A percentile compares a stretch with the other conserved stretches of the same genome.
phyloP scores from a whole-genome alignment of 2,113 vertebrate species.

The Aegithalos caudatus region DNA sequence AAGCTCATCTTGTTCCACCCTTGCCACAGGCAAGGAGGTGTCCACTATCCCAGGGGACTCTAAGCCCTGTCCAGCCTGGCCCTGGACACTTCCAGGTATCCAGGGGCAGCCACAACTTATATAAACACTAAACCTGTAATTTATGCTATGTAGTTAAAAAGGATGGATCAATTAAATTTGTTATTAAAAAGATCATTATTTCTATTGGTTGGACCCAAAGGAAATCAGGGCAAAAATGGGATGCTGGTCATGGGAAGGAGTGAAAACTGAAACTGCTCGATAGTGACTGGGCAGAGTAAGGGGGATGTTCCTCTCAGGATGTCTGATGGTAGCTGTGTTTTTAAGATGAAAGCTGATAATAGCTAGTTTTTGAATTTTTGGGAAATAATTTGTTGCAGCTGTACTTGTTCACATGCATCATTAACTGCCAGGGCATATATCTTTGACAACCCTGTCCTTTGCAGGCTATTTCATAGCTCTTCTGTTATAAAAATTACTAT shows the following conservation, averaged over 20 bases:
- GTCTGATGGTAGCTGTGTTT: neutral
- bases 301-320: neutral
- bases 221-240: neutral
- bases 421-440: slow-evolving; percentile 15
- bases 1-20: no score
- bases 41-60: neutral
- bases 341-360: slow-evolving; percentile 12
- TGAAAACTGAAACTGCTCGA: neutral
- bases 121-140: neutral
- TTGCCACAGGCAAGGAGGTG: neutral
- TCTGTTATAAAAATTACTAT: neutral
- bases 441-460: no score
- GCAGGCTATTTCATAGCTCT: neutral
- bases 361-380: slow-evolving; percentile 5
- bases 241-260: neutral
- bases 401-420: slow-evolving; percentile 10
- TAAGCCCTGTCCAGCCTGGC: neutral
- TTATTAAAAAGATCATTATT: neutral
- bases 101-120: neutral
- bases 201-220: neutral
- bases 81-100: neutral
- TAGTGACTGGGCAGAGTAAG: neutral
- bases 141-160: neutral
- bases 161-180: neutral
- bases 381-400: slow-evolving; percentile 52